phyloP scores from a whole-genome alignment of 2,888 invertebrate genomes.

The Allophyes oxyacanthae region DNA sequence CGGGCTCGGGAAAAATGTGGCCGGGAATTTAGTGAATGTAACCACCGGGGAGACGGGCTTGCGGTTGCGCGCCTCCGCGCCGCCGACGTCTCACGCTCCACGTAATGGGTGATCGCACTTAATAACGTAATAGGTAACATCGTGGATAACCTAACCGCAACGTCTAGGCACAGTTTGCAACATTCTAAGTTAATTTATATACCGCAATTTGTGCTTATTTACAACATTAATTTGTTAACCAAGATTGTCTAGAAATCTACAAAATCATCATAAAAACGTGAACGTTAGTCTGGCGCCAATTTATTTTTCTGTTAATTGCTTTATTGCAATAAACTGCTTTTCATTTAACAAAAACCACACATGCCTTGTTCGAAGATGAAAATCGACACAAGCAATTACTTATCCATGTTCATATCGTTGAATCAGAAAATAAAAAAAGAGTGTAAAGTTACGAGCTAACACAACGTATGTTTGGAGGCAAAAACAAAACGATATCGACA shows the following conservation, averaged over 20 bases:
- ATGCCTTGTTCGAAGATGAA: conserved; percentile 57
- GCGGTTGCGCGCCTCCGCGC: conserved; percentile 74
- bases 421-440: conserved; percentile 73
- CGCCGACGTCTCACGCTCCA: conserved; percentile 67
- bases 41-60: conserved; percentile 78
- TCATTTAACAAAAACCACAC: conserved; percentile 12
- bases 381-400: conserved; percentile 72
- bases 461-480: conserved; percentile 67
- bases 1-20: conserved; percentile 86
- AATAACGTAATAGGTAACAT: conserved; percentile 78
- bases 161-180: conserved; percentile 54
- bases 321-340: no score
- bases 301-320: conserved; percentile 12
- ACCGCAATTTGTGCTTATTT: conserved; percentile 53
- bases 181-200: conserved; percentile 50
- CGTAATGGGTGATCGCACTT: conserved; percentile 79
- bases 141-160: conserved; percentile 72
- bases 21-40: conserved; percentile 87
- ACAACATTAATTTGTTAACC: conserved; percentile 44
- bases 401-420: conserved; percentile 74
- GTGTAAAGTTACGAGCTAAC: conserved; percentile 72
- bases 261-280: conserved; percentile 22
- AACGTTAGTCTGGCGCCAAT: conserved; percentile 19
- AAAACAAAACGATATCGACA: conserved; percentile 75
- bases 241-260: conserved; percentile 40